phyloP scores from a whole-genome alignment of 1,140 invertebrate genomes.

The Cyclargus thomasi region DNA sequence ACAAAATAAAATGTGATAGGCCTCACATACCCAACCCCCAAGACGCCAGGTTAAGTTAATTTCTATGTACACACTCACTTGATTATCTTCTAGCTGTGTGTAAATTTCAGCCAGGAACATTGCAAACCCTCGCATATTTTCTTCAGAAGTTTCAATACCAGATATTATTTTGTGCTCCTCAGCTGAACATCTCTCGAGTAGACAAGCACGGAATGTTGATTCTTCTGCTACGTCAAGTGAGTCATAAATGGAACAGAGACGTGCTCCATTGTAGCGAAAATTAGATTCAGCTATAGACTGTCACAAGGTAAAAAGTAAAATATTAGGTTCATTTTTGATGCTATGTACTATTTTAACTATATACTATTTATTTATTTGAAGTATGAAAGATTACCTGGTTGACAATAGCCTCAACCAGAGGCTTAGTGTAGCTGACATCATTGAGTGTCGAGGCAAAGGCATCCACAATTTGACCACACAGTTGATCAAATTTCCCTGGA shows the following conservation, averaged over 20 bases:
- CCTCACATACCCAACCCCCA: too few relatives aligned
- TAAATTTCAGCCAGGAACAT: constrained; percentile 75
- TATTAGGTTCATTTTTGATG: not conserved
- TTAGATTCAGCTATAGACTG: constrained; percentile 80
- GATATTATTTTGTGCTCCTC: constrained; percentile 71
- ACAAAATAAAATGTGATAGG: too few relatives aligned
- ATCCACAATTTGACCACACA: constrained; percentile 76
- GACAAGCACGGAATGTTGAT: constrained; percentile 74
- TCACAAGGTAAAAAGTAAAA: constrained; percentile 17
- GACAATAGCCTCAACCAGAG: constrained; percentile 76
- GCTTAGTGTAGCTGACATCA: constrained; percentile 70
- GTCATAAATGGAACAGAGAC: constrained; percentile 78
- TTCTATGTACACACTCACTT: constrained; percentile 39
- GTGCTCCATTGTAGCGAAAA: constrained; percentile 80
- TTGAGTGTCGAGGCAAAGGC: constrained; percentile 73
- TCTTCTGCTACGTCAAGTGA: constrained; percentile 63
- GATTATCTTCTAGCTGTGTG: constrained; percentile 70
- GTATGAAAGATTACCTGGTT: constrained; percentile 71
- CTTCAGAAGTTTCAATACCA: constrained; percentile 60
- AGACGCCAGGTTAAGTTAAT: too few relatives aligned
- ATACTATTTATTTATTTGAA: constrained; percentile 9
- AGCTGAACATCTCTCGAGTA: constrained; percentile 65
- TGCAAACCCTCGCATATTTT: constrained; percentile 71
- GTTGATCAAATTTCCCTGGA: constrained; percentile 76
- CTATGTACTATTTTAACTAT: constrained; percentile 4